phyloP scores from a whole-genome alignment of 2,888 invertebrate species.

The Tuta absoluta region DNA sequence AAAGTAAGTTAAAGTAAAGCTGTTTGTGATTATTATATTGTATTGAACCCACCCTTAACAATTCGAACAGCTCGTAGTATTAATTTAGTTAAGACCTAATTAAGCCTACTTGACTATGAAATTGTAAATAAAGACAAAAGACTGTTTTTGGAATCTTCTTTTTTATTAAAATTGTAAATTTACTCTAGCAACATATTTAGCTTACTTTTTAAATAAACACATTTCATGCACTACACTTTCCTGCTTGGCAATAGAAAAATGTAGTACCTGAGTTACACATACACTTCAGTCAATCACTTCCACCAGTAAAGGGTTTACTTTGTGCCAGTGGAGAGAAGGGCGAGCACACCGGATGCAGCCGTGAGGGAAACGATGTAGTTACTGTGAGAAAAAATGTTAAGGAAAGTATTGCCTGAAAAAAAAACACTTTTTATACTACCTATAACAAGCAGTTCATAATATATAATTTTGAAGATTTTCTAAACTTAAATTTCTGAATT shows the following conservation, averaged over 20 bases:
- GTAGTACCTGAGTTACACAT: constrained; percentile 33
- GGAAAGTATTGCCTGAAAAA: constrained; percentile 30
- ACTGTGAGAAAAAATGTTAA: constrained; percentile 60
- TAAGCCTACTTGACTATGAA: constrained; percentile 52
- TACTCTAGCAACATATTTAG: constrained; percentile 52
- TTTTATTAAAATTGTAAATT: constrained; percentile 66
- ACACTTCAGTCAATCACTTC: constrained; percentile 39
- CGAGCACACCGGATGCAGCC: constrained; percentile 93
- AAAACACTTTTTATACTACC: neutral
- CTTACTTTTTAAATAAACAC: constrained; percentile 31
- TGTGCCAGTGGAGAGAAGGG: constrained; percentile 96
- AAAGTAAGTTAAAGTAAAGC: constrained; percentile 47
- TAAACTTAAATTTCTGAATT: no score
- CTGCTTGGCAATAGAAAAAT: neutral
- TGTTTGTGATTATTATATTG: constrained; percentile 50
- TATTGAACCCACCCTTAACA: constrained; percentile 68
- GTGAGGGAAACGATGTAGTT: constrained; percentile 97
- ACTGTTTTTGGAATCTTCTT: constrained; percentile 60
- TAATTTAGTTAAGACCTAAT: constrained; percentile 44
- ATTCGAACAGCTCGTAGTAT: constrained; percentile 55
- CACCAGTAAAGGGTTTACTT: constrained; percentile 74
- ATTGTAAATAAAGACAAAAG: constrained; percentile 73
- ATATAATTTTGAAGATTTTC: no score
- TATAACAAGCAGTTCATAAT: no score
- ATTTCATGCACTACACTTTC: neutral